Evolutionary conservation across 2,888 invertebrate genomes (phyloP), one percentile per base, ranked within the genome.

Genomic region (Chaetogeoica ovagalla): DNA sequence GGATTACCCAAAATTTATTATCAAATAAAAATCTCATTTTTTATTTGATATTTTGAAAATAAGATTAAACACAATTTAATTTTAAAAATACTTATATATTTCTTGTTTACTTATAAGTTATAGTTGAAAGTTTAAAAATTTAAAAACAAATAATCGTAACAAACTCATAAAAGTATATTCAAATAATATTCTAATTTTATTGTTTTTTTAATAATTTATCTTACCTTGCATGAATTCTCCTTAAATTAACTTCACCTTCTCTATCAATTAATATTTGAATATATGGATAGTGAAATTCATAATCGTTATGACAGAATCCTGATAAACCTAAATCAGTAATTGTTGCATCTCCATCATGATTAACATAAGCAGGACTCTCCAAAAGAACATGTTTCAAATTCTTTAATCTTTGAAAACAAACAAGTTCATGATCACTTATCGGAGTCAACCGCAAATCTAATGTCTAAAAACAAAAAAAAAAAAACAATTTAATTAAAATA

Each of bases 391-490:
- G 88, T 65, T 87, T 88, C 30, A 90, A 85, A 8, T 87, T 87
- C 81, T 86, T 85, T 66, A 88, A 87, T 43, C 87, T 87, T 84
- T 88, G 89, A 82, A 90, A 90, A 83, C 90, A 89, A 82, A 88
- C 88, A n/a, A 90, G 85, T 84, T 90, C 90, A 43, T 89, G 88
- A 83, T 90, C 90, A n/a, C 88, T 88, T 11, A 90, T 86, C 13
- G 87, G 88, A 6, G 90, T 90, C 82, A 88, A 87, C 69, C 90
- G 86, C 81, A 90, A 85, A 84, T 90, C 90, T 76, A 90, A 85
- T 82, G 87, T 85, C 89, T 88, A 82, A 82, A 84, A 77, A 79
- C 52, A 66, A 82, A 65, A 3, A 21, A 62, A 66, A 15, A 68
- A 48, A 59, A 15, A 66, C 23, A 39, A n/a, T 19, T 65, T 5